These are phyloP conservation scores for Pristionchus arcanus DNA, from an alignment of 2,888 invertebrate genomes.

Conservation along the genomic window DNA sequence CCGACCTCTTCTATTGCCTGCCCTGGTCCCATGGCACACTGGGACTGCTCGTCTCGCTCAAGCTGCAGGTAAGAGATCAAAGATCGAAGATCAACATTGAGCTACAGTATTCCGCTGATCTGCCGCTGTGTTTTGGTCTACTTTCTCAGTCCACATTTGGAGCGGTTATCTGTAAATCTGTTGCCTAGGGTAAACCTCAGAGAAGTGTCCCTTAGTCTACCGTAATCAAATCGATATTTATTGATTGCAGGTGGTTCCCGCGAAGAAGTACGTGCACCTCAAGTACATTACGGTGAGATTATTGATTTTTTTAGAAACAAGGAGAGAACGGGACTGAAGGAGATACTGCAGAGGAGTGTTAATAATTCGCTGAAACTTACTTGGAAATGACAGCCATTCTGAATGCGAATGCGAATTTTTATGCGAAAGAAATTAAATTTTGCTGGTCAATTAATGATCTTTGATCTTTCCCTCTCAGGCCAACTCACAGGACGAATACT, in stretches of 20 bases:
- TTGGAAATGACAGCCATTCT: neutral
- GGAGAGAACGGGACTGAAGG: neutral
- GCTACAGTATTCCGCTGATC: no score
- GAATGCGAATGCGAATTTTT: no score
- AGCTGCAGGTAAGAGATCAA: constrained; percentile 80
- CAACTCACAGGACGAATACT: constrained; percentile 84
- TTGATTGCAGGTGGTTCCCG: constrained; percentile 82
- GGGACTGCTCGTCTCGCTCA: constrained; percentile 85
- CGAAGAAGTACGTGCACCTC: constrained; percentile 85
- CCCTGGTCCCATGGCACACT: constrained; percentile 85
- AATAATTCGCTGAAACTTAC: neutral
- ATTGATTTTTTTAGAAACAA: constrained; percentile 17
- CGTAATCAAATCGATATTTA: neutral
- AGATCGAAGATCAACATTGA: neutral
- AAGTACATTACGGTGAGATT: constrained; percentile 83
- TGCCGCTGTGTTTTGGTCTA: no score
- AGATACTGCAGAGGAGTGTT: neutral
- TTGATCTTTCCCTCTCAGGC: constrained; percentile 76
- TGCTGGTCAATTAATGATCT: neutral
- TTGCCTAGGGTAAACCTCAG: neutral
- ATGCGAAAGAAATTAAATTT: no score
- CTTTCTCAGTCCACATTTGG: neutral
- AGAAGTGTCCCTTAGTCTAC: neutral
- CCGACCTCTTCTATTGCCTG: constrained; percentile 84
- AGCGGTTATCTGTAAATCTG: no score